Percentiles rank a stretch among this genome's conserved stretches.
These are phyloP conservation scores for Laodelphax striatellus DNA, from an alignment of 1,140 invertebrate species.

Conservation along the genomic window DNA sequence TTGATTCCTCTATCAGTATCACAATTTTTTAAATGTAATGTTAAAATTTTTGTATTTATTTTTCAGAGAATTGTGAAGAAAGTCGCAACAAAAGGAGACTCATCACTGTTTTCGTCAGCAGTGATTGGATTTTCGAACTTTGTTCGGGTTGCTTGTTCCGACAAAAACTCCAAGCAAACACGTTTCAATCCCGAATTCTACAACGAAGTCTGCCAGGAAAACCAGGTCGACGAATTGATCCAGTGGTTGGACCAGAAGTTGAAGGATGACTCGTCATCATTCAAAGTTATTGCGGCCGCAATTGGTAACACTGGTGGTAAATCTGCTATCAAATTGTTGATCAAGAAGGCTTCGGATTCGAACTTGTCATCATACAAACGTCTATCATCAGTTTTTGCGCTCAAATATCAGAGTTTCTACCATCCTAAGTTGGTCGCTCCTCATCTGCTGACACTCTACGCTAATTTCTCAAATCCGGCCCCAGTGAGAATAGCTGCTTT, in stretches of 20 bases:
- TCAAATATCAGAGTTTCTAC: background rate
- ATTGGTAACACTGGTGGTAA: background rate
- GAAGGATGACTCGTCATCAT: background rate
- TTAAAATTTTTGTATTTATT: background rate
- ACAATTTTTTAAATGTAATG: too few species aligned
- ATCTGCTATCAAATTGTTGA: background rate
- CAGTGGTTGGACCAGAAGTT: background rate
- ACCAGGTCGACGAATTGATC: background rate
- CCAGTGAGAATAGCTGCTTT: background rate
- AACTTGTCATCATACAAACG: background rate
- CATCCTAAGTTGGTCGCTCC: background rate
- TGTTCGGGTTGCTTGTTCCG: background rate
- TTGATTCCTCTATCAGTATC: too few species aligned
- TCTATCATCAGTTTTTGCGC: background rate
- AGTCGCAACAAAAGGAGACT: background rate
- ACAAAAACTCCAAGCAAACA: background rate
- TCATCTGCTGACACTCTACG: background rate
- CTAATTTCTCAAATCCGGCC: background rate
- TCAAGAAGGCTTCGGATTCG: background rate
- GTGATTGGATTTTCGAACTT: background rate
- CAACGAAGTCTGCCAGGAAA: background rate
- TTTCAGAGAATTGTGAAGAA: background rate
- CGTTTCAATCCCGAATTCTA: background rate
- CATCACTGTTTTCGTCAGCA: background rate
- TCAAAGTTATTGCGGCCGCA: background rate